Evolutionary conservation across 2,888 invertebrate genomes (phyloP).

Genomic region (Cryptus armator): DNA sequence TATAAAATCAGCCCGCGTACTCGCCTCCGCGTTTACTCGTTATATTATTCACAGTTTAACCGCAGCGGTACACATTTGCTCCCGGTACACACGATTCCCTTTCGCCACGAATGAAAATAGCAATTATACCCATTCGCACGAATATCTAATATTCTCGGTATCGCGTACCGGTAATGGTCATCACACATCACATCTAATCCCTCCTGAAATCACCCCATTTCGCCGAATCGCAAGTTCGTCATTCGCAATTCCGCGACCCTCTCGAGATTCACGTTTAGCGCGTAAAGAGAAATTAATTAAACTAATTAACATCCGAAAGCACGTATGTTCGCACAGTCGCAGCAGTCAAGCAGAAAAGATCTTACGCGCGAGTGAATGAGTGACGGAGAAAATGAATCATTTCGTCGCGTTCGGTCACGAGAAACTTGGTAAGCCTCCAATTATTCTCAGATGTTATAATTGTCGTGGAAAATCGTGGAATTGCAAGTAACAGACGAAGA

Average conservation of each 20-base stretch:
- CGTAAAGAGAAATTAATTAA: conserved; percentile 58
- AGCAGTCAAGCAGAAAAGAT: neutral
- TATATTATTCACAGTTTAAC: too few relatives aligned
- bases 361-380: neutral
- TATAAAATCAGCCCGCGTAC: too few relatives aligned
- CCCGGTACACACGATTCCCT: neutral
- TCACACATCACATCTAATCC: neutral
- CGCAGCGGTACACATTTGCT: too few relatives aligned
- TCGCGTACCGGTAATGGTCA: neutral
- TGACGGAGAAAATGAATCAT: conserved; percentile 36
- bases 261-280: conserved; percentile 5
- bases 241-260: conserved; percentile 26
- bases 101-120: neutral
- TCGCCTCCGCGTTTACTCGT: too few relatives aligned
- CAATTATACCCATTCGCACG: neutral
- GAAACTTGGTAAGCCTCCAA: conserved; percentile 64
- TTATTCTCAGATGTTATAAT: conserved; percentile 62
- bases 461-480: conserved; percentile 57
- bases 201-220: neutral
- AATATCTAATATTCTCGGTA: neutral
- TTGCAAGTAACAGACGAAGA: conserved; percentile 29
- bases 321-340: neutral
- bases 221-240: conserved; percentile 12
- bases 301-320: conserved; percentile 40
- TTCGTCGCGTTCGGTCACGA: neutral